phyloP scores from a whole-genome alignment of 2,113 vertebrate species.

The Scolopax mira region DNA sequence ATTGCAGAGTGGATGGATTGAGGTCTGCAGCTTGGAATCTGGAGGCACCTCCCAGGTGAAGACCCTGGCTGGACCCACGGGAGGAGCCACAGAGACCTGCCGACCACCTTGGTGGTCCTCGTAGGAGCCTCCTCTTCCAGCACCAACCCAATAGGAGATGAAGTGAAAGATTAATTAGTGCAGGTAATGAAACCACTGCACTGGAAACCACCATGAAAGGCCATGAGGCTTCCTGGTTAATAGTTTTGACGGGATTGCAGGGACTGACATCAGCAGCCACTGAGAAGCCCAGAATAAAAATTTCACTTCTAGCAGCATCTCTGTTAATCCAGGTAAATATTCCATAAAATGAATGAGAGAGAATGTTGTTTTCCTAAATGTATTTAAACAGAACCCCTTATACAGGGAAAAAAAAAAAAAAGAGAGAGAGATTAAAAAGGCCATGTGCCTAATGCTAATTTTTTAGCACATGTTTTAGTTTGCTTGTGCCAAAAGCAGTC shows the following conservation, averaged over 20 bases:
- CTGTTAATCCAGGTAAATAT: not conserved
- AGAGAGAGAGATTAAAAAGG: not conserved
- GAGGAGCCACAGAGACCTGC: not conserved
- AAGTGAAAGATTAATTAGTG: not conserved
- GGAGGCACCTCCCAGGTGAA: not conserved
- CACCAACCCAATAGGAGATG: not conserved
- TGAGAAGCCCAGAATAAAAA: not conserved
- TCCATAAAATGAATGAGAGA: not conserved
- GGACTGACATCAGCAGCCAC: not conserved
- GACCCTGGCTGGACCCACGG: fast-evolving
- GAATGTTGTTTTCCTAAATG: not conserved
- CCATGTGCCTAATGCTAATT: not conserved
- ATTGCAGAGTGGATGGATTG: not conserved
- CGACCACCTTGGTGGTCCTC: fast-evolving
- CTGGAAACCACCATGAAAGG: not conserved
- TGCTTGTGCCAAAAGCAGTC: not conserved
- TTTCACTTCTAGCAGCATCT: not conserved
- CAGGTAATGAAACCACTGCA: not conserved
- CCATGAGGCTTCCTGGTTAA: not conserved
- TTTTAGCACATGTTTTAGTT: not conserved
- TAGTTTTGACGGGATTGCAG: not conserved
- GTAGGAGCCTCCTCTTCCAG: not conserved
- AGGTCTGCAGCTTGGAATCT: not conserved
- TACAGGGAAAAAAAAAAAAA: not conserved
- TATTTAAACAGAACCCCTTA: not conserved